Conservation (phyloP, 1,140 invertebrate species). For the Caerostris extrusa region DNA sequence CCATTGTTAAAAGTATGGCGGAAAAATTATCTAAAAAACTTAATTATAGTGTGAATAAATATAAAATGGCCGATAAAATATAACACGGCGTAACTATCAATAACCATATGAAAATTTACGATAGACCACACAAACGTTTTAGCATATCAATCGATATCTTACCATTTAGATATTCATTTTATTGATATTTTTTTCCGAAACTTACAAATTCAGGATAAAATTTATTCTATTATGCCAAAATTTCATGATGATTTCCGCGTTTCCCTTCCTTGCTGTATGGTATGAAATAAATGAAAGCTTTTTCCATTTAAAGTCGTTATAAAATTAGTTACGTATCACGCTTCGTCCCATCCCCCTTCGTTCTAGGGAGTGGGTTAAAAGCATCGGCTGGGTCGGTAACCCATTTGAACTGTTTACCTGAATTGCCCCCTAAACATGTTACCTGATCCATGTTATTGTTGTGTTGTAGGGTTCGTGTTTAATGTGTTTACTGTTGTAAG, state of each 20-base stretch:
- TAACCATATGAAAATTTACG: not conserved
- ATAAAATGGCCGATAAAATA: too few species aligned
- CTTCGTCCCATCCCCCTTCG: not conserved
- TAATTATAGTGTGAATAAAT: too few species aligned
- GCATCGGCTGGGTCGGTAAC: not conserved
- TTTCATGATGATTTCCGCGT: not conserved
- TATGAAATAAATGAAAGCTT: not conserved
- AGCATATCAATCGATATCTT: not conserved
- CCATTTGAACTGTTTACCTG: slow-evolving; percentile 16
- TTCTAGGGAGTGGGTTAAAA: not conserved
- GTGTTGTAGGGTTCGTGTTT: not conserved
- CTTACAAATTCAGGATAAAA: not conserved
- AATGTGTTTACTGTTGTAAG: not conserved
- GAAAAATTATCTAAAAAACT: too few species aligned
- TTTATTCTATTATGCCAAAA: not conserved
- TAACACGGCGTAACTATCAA: too few species aligned
- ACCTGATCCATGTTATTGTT: slow-evolving; percentile 26
- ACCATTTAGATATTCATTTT: not conserved
- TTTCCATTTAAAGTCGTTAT: slow-evolving; percentile 12
- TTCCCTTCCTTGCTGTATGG: not conserved
- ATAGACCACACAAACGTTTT: not conserved
- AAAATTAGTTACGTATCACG: slow-evolving; percentile 44
- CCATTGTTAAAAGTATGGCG: too few species aligned
- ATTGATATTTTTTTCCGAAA: slow-evolving; percentile 1
- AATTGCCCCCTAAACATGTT: not conserved